Conservation (phyloP, 2,797 vertebrate genomes). For the Melanotaenia nigrans region DNA sequence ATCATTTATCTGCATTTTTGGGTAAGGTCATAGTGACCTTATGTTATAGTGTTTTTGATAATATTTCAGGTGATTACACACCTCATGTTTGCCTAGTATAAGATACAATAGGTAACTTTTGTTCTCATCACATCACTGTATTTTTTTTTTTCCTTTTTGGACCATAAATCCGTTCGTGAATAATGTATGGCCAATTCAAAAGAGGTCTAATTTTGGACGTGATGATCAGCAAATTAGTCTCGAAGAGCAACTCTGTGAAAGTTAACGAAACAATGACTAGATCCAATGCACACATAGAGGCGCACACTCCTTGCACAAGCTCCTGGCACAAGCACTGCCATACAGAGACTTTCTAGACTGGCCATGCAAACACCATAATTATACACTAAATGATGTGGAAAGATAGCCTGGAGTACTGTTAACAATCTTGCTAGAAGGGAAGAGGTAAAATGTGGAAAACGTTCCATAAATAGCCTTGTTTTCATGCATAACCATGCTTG, state of each 20-base stretch:
- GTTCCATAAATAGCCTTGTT: constrained; percentile 78
- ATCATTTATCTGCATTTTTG: neutral
- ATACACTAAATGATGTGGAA: constrained; percentile 86
- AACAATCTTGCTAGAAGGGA: constrained; percentile 75
- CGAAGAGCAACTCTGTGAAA: constrained; percentile 12
- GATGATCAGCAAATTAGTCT: neutral
- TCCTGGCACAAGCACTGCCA: constrained; percentile 37
- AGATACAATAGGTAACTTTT: neutral
- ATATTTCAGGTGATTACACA: neutral
- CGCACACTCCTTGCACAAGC: constrained; percentile 32
- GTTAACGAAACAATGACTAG: constrained; percentile 8
- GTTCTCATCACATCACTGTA: neutral
- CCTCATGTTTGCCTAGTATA: neutral
- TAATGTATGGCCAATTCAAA: neutral
- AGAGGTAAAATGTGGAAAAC: constrained; percentile 83
- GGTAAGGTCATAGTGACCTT: neutral
- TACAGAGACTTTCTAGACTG: constrained; percentile 45
- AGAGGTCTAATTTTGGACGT: neutral
- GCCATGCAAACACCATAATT: constrained; percentile 79
- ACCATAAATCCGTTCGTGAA: neutral
- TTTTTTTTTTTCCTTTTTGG: neutral
- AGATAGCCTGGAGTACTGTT: constrained; percentile 75
- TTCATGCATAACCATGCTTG: constrained; percentile 73
- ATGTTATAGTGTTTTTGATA: neutral
- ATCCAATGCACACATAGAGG: constrained; percentile 38